Percentiles rank a stretch among this genome's conserved stretches.
Evolutionary conservation across 1,140 invertebrate genomes (phyloP).

Genomic region (Pinna nobilis): DNA sequence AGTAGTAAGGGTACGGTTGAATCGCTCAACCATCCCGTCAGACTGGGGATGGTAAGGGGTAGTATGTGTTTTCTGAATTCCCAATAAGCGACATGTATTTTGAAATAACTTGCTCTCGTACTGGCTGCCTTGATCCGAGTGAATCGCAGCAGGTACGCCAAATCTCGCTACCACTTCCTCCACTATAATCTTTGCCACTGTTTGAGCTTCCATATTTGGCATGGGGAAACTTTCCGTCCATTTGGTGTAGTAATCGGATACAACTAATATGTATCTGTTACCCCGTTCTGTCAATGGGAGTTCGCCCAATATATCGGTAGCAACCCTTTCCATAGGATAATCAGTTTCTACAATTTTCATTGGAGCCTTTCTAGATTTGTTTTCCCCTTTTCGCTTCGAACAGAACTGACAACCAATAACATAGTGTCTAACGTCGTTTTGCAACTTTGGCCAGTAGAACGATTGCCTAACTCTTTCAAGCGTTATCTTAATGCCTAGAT

Average conservation of each 20-base stretch:
- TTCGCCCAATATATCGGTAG: constrained; percentile 66
- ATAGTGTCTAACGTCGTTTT: background rate
- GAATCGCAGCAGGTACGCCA: constrained; percentile 30
- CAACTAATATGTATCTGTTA: constrained; percentile 56
- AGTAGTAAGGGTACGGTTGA: constrained; percentile 53
- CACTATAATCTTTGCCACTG: constrained; percentile 50
- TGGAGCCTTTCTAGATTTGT: background rate
- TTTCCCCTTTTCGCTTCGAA: background rate
- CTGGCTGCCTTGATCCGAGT: constrained; percentile 34
- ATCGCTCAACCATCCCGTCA: constrained; percentile 51
- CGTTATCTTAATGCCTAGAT: constrained; percentile 1
- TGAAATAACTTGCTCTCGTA: constrained; percentile 34
- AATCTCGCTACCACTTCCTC: constrained; percentile 29
- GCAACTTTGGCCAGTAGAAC: constrained; percentile 16
- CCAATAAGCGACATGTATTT: constrained; percentile 13
- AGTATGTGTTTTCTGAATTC: constrained; percentile 25
- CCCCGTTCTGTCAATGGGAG: constrained; percentile 46
- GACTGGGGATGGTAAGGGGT: constrained; percentile 37
- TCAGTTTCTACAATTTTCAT: constrained; percentile 6
- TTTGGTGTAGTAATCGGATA: constrained; percentile 62
- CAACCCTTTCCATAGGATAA: constrained; percentile 55
- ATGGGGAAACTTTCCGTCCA: constrained; percentile 52
- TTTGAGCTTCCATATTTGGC: constrained; percentile 35
- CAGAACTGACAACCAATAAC: background rate
- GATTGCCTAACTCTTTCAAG: background rate